phyloP scores from a whole-genome alignment of 2,113 vertebrate genomes.

The Chaetodon auriga region DNA sequence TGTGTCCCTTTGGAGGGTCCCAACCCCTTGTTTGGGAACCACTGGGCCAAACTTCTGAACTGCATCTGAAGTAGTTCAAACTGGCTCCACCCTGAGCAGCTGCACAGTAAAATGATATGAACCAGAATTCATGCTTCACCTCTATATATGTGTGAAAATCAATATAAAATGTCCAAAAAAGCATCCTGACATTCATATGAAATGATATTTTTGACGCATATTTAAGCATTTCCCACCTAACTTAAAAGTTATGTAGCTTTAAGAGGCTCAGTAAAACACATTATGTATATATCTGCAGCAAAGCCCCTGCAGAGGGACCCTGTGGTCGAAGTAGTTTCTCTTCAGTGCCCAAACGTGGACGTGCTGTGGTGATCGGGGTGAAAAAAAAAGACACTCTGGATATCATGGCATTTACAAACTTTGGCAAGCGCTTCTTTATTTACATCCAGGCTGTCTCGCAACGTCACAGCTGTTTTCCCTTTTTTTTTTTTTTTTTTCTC shows the following conservation, averaged over 20 bases:
- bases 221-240: background rate
- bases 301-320: background rate
- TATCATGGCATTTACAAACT: conserved; percentile 85
- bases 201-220: background rate
- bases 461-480: conserved; percentile 78
- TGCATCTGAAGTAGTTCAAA: too few species aligned
- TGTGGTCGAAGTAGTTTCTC: background rate
- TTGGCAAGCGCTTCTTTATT: conserved; percentile 89
- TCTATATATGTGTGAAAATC: too few species aligned
- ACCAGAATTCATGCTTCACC: too few species aligned
- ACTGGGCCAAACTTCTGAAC: too few species aligned
- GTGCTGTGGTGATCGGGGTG: background rate
- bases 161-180: too few species aligned
- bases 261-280: background rate
- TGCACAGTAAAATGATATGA: too few species aligned
- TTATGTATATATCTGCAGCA: background rate
- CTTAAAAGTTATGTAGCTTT: background rate
- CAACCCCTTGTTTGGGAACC: too few species aligned
- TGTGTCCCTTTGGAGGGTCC: too few species aligned
- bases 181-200: too few species aligned
- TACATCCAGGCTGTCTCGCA: conserved; percentile 85
- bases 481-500: conserved; percentile 50
- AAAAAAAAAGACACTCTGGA: conserved; percentile 65
- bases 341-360: background rate
- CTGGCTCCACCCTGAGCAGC: too few species aligned